A percentile compares a stretch with the other conserved stretches of the same genome.
Conservation (phyloP, 2,888 invertebrate species). For the Coenonympha glycerion region DNA sequence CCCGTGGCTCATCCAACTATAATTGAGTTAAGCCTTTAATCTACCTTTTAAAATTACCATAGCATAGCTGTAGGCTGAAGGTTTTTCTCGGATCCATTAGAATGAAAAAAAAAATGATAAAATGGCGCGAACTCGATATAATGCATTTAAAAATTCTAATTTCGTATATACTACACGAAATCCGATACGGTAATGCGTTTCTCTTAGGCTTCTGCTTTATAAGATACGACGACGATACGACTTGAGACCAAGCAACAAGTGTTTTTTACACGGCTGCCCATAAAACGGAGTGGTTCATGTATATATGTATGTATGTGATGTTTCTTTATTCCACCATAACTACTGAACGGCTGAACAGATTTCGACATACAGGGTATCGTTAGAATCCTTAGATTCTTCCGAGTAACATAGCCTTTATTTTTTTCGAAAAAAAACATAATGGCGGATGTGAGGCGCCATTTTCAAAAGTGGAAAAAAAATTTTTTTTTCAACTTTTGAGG, state of each 20-base stretch:
- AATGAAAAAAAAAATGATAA: slow-evolving; percentile 7
- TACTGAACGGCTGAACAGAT: too few species aligned
- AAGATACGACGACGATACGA: background rate
- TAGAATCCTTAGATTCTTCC: too few species aligned
- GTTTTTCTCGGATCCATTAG: background rate
- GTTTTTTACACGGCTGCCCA: too few species aligned
- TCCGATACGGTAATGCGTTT: slow-evolving; percentile 38
- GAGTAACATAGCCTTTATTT: too few species aligned
- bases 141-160: slow-evolving; percentile 20
- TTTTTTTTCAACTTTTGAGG: too few species aligned
- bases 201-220: slow-evolving; percentile 25
- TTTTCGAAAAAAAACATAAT: too few species aligned
- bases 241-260: background rate
- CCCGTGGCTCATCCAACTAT: background rate
- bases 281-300: too few species aligned
- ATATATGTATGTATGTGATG: too few species aligned
- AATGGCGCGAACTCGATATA: slow-evolving; percentile 15
- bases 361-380: too few species aligned
- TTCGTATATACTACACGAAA: slow-evolving; percentile 23
- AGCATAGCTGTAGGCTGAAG: background rate
- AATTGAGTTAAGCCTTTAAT: background rate
- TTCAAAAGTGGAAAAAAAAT: too few species aligned
- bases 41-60: background rate
- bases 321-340: too few species aligned
- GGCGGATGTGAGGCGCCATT: too few species aligned